Evolutionary conservation across 2,888 invertebrate species (phyloP).

Genomic region (Sipha maydis): DNA sequence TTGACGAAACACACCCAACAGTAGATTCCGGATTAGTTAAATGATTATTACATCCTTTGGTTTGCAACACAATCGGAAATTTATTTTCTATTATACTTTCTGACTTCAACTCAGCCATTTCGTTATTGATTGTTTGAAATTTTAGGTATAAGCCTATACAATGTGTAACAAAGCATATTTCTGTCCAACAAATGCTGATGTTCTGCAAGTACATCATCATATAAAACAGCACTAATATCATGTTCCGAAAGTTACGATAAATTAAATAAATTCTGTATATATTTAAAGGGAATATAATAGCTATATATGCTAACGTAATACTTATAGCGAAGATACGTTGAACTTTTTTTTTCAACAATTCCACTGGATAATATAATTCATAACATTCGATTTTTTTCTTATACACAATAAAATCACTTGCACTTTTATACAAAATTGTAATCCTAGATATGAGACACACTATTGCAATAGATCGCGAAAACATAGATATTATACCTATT

Average conservation of each 20-base stretch:
- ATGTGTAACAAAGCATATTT: slow-evolving; percentile 27
- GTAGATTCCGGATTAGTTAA: not conserved
- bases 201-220: slow-evolving; percentile 58
- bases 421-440: not conserved
- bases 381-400: too few relatives aligned
- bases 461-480: not conserved
- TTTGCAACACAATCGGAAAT: not conserved
- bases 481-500: not conserved
- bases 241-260: not conserved
- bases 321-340: too few relatives aligned
- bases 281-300: too few relatives aligned
- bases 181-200: slow-evolving; percentile 36
- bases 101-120: not conserved
- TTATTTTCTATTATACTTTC: not conserved
- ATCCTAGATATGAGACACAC: not conserved
- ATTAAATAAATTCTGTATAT: too few relatives aligned
- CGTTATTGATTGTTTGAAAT: not conserved
- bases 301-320: too few relatives aligned
- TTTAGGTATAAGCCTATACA: not conserved
- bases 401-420: not conserved
- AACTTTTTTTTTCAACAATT: too few relatives aligned
- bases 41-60: not conserved
- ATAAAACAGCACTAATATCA: slow-evolving; percentile 10
- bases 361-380: too few relatives aligned
- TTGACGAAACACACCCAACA: not conserved